These are phyloP conservation scores for Leptinotarsa texana DNA, from an alignment of 1,140 invertebrate species.

Conservation along the genomic window DNA sequence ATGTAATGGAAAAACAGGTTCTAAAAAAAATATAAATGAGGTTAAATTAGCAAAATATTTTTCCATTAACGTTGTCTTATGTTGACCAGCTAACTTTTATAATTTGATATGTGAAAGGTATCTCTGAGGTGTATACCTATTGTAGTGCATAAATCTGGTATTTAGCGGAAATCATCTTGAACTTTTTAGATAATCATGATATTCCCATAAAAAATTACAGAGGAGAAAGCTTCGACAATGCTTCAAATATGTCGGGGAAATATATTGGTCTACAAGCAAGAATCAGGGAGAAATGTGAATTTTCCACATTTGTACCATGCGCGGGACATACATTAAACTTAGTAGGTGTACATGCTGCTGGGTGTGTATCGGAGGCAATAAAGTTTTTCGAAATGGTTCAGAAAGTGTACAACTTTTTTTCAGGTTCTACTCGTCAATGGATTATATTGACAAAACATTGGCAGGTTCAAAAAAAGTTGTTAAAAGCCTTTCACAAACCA, in stretches of 20 bases:
- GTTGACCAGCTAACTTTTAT: too few species aligned
- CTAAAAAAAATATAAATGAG: constrained; percentile 42
- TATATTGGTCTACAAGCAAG: constrained; percentile 46
- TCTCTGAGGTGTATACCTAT: constrained; percentile 36
- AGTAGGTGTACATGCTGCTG: constrained; percentile 38
- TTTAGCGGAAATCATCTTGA: constrained; percentile 41
- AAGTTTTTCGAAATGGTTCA: too few species aligned
- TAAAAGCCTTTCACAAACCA: too few species aligned
- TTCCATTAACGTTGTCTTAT: constrained; percentile 45
- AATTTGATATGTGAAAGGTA: constrained; percentile 53
- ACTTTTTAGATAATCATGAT: constrained; percentile 43
- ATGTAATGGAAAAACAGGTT: constrained; percentile 45
- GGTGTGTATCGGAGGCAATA: too few species aligned
- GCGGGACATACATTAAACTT: constrained; percentile 48
- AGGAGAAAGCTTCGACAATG: constrained; percentile 51
- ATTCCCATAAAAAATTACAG: constrained; percentile 51
- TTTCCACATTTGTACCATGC: constrained; percentile 44
- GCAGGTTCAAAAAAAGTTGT: too few species aligned
- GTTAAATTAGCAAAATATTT: constrained; percentile 52
- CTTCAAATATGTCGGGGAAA: constrained; percentile 48
- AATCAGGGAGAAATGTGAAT: constrained; percentile 37
- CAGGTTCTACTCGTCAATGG: too few species aligned
- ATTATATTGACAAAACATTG: too few species aligned
- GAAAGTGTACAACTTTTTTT: too few species aligned
- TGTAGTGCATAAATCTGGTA: constrained; percentile 35